Conservation (phyloP, 2,797 vertebrate genomes). For the Trachops cirrhosus region DNA sequence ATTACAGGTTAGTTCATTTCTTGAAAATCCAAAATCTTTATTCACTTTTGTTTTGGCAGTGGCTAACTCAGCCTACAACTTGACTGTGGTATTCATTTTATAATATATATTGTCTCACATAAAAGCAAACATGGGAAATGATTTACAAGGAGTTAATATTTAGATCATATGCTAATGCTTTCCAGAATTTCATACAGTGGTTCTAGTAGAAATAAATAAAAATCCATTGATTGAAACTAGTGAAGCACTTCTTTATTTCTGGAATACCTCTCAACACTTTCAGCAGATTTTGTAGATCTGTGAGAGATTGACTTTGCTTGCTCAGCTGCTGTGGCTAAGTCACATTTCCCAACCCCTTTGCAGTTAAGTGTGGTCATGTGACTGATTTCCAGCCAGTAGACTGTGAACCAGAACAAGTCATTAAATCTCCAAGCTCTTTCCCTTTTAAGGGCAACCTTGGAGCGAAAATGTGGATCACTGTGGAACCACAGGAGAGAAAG, state of each 20-base stretch:
- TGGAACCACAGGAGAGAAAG: not conserved
- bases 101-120: not conserved
- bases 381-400: not conserved
- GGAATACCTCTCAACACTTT: not conserved
- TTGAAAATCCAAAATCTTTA: not conserved
- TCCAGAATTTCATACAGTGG: conserved; percentile 20
- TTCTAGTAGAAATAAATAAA: conserved; percentile 44
- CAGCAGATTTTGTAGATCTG: not conserved
- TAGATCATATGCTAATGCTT: conserved; percentile 47
- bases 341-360: not conserved
- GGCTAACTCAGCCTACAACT: conserved; percentile 58
- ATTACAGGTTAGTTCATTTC: not conserved
- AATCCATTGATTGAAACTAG: not conserved
- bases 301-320: not conserved
- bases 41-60: conserved; percentile 30
- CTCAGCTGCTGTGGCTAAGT: not conserved
- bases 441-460: not conserved
- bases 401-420: not conserved
- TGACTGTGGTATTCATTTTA: conserved; percentile 53
- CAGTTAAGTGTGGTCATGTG: not conserved
- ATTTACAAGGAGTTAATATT: conserved; percentile 22
- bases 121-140: not conserved
- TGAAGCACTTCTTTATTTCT: not conserved
- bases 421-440: not conserved
- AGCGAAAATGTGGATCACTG: not conserved